A percentile compares a stretch with the other conserved stretches of the same genome.
phyloP scores from a whole-genome alignment of 2,888 invertebrate genomes.

The Aleiodes leptofemur region DNA sequence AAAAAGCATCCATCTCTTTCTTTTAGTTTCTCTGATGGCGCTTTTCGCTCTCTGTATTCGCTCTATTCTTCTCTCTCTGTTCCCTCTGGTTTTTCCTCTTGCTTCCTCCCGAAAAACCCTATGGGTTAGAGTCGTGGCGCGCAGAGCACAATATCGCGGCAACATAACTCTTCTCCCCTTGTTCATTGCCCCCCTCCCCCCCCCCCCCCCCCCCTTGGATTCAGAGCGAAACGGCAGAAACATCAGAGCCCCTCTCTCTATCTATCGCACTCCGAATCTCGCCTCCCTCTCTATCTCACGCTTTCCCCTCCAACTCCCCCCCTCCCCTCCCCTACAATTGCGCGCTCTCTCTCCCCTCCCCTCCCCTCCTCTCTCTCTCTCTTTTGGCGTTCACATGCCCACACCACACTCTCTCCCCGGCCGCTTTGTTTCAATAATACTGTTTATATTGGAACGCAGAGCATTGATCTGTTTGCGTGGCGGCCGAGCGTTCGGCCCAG shows the following conservation, averaged over 20 bases:
- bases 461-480: constrained; percentile 75
- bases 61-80: constrained; percentile 39
- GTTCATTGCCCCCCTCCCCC: constrained; percentile 63
- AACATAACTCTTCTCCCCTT: constrained; percentile 75
- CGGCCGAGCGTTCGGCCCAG: constrained; percentile 62
- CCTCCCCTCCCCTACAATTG: constrained; percentile 22
- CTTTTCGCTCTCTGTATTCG: constrained; percentile 46
- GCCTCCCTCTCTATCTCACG: constrained; percentile 26
- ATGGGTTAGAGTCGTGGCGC: constrained; percentile 64
- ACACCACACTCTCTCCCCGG: constrained; percentile 57
- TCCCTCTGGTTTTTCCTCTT: constrained; percentile 46
- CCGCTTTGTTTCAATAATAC: constrained; percentile 76
- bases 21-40: constrained; percentile 46
- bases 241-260: constrained; percentile 66
- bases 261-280: constrained; percentile 19
- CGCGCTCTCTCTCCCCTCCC: background rate
- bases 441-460: constrained; percentile 75
- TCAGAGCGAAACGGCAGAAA: constrained; percentile 68
- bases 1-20: constrained; percentile 24
- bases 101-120: constrained; percentile 46
- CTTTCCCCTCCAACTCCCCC: constrained; percentile 44
- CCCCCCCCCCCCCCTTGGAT: constrained; percentile 52
- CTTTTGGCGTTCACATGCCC: constrained; percentile 42
- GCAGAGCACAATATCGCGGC: constrained; percentile 74
- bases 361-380: constrained; percentile 34